These are phyloP conservation scores for Dastarcus helophoroides DNA, from an alignment of 2,888 invertebrate species.

Conservation along the genomic window DNA sequence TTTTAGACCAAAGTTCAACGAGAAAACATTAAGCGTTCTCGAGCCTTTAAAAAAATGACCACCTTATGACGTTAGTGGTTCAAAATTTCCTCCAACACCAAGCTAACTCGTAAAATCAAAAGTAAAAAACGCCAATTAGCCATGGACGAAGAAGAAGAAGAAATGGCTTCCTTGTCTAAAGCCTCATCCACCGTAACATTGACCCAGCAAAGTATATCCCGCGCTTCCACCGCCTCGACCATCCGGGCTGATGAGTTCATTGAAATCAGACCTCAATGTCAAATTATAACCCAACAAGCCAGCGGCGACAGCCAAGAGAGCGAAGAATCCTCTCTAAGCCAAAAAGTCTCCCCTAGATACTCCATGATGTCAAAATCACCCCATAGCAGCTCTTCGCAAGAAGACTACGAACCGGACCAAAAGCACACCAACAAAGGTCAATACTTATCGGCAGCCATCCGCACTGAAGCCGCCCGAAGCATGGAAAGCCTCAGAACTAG, in stretches of 20 bases:
- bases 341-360: slow-evolving; percentile 28
- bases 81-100: too few relatives aligned
- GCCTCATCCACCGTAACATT: slow-evolving; percentile 32
- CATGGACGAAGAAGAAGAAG: slow-evolving; percentile 36
- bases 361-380: slow-evolving; percentile 33
- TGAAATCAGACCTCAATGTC: slow-evolving; percentile 31
- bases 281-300: slow-evolving; percentile 39
- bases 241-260: slow-evolving; percentile 16
- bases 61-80: too few relatives aligned
- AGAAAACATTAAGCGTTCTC: too few relatives aligned
- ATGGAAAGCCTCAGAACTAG: slow-evolving; percentile 59
- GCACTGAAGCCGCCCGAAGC: slow-evolving; percentile 51
- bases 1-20: too few relatives aligned
- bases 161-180: slow-evolving; percentile 28
- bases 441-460: slow-evolving; percentile 41
- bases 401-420: slow-evolving; percentile 52
- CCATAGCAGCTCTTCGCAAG: slow-evolving; percentile 57
- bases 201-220: slow-evolving; percentile 29
- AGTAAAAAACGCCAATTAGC: too few relatives aligned
- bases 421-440: slow-evolving; percentile 40
- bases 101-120: too few relatives aligned
- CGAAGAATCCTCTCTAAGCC: slow-evolving; percentile 33
- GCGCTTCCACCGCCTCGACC: slow-evolving; percentile 21
- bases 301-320: slow-evolving; percentile 49
- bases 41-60: too few relatives aligned